Evolutionary conservation across 2,797 vertebrate species (phyloP), one percentile per base, ranked within the genome.

Genomic region (Valencia hispanica): DNA sequence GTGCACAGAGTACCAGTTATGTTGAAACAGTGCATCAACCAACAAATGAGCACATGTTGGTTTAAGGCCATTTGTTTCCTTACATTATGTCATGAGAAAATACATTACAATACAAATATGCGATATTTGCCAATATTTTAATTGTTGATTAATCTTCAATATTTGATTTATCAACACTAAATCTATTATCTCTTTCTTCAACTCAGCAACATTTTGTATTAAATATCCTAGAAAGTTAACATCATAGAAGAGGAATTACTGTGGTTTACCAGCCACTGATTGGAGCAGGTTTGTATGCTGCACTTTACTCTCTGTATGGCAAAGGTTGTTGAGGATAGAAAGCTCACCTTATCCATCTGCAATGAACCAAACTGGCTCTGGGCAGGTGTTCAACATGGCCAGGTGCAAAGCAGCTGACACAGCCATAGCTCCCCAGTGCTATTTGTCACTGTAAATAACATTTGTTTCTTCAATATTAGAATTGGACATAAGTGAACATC

Each of bases 361-460:
- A 86, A 43, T 90, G 87, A 94, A 90, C 87, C 90, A 80, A 91
- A 90, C 81, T 78, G 85, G 83, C 87, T 92, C 88, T 91, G 94
- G 93, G 93, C 92, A 93, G 89, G 88, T 93, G 92, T 91, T 91
- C 91, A 94, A 91, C 87, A 88, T 34, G 74, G 79, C 88, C 95
- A 94, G 94, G 94, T 95, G 94, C 90, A 87, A 85, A 87, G 86
- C 93, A 93, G 92, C 91, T 94, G 94, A 93, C 93, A 89, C 86
- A 88, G 85, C 83, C 88, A 76, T 70, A 61, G 78, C 87, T 81
- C 84, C 79, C 74, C 77, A 7, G 43, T 43, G 51, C 83, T 87
- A 86, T 94, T 93, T 91, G 92, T 94, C 94, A 88, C 84, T 75
- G 85, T 89, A 90, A 89, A 93, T 94, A 92, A 89, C 89, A 89